A percentile compares a stretch with the other conserved stretches of the same genome.
Evolutionary conservation across 2,797 vertebrate species (phyloP).

Genomic region (Gobionotothen gibberifrons): DNA sequence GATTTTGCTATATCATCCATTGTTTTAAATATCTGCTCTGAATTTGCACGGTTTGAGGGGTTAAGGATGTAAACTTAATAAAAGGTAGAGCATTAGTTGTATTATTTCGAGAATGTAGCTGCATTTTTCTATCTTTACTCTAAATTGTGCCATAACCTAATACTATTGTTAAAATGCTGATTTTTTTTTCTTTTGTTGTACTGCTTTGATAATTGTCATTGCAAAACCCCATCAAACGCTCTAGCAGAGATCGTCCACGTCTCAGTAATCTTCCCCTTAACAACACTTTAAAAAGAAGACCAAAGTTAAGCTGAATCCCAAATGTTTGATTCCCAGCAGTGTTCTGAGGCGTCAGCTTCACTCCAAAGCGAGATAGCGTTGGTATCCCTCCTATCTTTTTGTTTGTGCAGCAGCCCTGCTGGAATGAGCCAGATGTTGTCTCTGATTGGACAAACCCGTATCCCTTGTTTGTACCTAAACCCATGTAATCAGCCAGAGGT

Average conservation of each 20-base stretch:
- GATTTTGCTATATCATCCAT: neutral
- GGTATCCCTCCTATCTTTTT: constrained; percentile 34
- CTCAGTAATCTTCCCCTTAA: neutral
- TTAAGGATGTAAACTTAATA: neutral
- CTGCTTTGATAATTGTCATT: neutral
- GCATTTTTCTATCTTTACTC: neutral
- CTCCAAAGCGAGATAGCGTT: constrained; percentile 24
- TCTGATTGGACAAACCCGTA: constrained; percentile 72
- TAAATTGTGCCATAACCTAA: neutral
- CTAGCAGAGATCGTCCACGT: neutral
- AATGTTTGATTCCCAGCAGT: constrained; percentile 31
- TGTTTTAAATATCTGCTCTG: no score
- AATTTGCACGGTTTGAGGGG: neutral
- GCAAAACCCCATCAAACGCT: neutral
- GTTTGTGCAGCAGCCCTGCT: constrained; percentile 43
- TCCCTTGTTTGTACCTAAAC: constrained; percentile 71
- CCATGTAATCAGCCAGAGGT: constrained; percentile 65
- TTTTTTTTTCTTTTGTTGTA: neutral
- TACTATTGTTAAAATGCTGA: neutral
- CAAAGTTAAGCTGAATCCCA: constrained; percentile 5
- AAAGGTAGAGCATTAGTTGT: neutral
- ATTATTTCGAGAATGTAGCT: neutral
- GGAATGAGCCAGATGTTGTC: constrained; percentile 72
- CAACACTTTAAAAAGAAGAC: constrained; percentile 2
- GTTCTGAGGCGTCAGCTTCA: constrained; percentile 9